A percentile compares a stretch with the other conserved stretches of the same genome.
Conservation (phyloP, 2,113 vertebrate species). For the Montifringilla adamsi region DNA sequence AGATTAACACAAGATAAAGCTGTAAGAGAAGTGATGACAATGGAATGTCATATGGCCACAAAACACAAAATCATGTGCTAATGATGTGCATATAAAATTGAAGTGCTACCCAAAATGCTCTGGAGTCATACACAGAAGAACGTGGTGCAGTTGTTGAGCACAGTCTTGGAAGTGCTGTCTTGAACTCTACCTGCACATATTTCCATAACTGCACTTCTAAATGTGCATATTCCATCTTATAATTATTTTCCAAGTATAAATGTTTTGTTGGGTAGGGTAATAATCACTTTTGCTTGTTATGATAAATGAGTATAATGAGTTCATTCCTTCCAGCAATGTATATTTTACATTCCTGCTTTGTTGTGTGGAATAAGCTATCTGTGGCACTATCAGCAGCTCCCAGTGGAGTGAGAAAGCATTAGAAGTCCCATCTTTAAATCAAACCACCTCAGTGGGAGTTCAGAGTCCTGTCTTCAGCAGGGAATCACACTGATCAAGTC, state of each 20-base stretch:
- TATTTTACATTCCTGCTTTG: neutral
- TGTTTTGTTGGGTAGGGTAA: neutral
- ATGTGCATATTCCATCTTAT: neutral
- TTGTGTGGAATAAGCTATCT: neutral
- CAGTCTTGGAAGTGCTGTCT: neutral
- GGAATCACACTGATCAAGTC: neutral
- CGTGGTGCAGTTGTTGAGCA: neutral
- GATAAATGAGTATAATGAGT: neutral
- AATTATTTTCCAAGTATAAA: neutral
- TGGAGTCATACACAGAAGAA: neutral
- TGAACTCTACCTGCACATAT: neutral
- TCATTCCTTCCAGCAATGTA: neutral
- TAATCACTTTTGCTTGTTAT: neutral
- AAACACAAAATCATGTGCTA: neutral
- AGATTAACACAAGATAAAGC: neutral
- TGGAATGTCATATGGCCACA: neutral
- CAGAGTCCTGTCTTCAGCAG: neutral
- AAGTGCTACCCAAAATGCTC: neutral
- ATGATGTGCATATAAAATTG: neutral
- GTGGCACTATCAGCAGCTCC: neutral
- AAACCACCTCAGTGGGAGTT: neutral
- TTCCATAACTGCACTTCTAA: neutral
- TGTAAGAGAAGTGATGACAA: neutral
- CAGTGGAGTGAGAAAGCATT: neutral
- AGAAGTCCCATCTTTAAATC: neutral